Evolutionary conservation across 1,140 invertebrate species (phyloP), one percentile per base, ranked within the genome.

Genomic region (Lethocerus indicus): DNA sequence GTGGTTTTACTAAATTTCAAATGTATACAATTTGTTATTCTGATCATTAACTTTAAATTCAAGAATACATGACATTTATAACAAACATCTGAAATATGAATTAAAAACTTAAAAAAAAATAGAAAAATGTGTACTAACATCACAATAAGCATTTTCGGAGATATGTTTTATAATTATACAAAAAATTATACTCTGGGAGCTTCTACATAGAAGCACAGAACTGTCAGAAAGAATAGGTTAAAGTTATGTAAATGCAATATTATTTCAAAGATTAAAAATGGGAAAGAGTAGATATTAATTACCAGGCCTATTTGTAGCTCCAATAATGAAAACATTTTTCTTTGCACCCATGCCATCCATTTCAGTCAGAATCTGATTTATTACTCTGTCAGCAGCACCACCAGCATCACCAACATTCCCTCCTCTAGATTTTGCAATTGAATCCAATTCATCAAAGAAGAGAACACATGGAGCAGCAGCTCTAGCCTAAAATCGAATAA

Each of bases 261-360:
- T 26, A 13, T 48, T 18, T 18, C 20, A 20, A 37, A 18, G 43
- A 26, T 42, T 16, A 25, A 47, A 54, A 36, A 35, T 13, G 28
- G 27, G 20, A n/a, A 3, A 16, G 37, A 39, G 37, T 35, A 20
- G 24, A 20, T 53, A n/a, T n/a, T n/a, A n/a, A n/a, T n/a, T 59
- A 71, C 67, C 70, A 51, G 78, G 80, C 61, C 78, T 66, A 69
- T 92, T 93, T n/a, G 89, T 93, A 25, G 89, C 88, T 65, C 93
- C 96, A 67, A 99, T 99, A 55, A 99, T 98, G 63, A 99, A 99
- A 2, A 99, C 95, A 67, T 99, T 99, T 69, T 99, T 99, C 73
- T 99, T 99, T 20, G 92, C 87, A 21, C 91, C 89, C 95, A 99
- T 99, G 58, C 96, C 95, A 66, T 99, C 96, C 95, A 99, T 99